These are phyloP conservation scores for Rhysida immarginata DNA, from an alignment of 1,140 invertebrate species.

Conservation along the genomic window DNA sequence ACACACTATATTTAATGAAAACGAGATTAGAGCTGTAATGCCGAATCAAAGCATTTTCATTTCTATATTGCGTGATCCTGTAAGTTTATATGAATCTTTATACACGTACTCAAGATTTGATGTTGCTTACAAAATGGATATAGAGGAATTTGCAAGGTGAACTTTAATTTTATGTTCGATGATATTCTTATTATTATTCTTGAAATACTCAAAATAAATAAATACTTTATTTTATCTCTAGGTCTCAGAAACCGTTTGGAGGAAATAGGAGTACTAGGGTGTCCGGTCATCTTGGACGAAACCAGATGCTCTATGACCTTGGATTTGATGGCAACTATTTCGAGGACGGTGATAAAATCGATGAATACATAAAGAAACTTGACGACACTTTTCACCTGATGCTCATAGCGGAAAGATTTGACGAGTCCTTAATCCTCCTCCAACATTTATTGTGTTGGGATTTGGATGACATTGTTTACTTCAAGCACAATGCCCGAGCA, in stretches of 20 bases:
- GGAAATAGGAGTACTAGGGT: neutral
- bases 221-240: too few species aligned
- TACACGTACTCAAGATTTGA: neutral
- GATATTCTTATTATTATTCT: too few species aligned
- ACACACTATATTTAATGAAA: constrained; percentile 13
- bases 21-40: constrained; percentile 11
- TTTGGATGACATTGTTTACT: constrained; percentile 29
- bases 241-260: neutral
- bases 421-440: constrained; percentile 37
- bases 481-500: constrained; percentile 26
- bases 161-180: too few species aligned
- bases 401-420: constrained; percentile 37
- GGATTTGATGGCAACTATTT: constrained; percentile 22
- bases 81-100: neutral
- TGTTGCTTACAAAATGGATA: neutral
- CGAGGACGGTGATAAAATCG: constrained; percentile 13
- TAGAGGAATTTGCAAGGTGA: neutral
- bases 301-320: constrained; percentile 31
- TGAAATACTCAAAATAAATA: too few species aligned
- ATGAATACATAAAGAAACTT: constrained; percentile 21
- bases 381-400: constrained; percentile 34
- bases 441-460: constrained; percentile 34
- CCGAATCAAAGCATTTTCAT: constrained; percentile 13
- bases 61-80: constrained; percentile 8
- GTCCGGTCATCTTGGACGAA: constrained; percentile 19